Evolutionary conservation across 2,113 vertebrate genomes (phyloP), one percentile per base, ranked within the genome.

Genomic region (Xiphias gladius): DNA sequence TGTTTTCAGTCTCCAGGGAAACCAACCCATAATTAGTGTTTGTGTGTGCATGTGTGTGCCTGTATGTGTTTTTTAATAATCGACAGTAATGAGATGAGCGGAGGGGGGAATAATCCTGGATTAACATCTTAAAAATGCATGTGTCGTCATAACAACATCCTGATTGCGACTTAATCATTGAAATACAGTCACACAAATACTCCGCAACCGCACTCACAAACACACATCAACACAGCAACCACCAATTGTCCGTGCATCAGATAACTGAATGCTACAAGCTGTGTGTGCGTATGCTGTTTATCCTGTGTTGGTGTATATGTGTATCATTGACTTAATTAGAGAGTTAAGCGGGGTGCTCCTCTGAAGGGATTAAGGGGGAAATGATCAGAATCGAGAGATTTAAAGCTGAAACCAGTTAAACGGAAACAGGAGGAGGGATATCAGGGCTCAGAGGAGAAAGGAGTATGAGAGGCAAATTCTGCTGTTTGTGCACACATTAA

Each of bases 31-130:
- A 90, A 89, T 89, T 92, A 90, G 81, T 80, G 26, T 80, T 41
- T 80, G 76, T 81, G 32, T 73, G 67, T 64, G 37, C 7, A 13
- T 41, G 35, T 68, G 37, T 62, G 30, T 70, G 28, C 5, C 24
- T 63, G 50, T 72, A 37, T 90, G 67, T 85, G 26, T 80, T 86
- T 84, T 92, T 92, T 87, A 93, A 91, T 92, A 94, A 93, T 92
- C 77, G 52, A 70, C 71, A 5, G 61, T 93, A 92, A 94, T 93
- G 90, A 93, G 90, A 91, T 89, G 83, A 91, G 79, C 37, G 24
- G 80, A 90, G 88, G 73, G 82, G 78, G 87, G 86, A 91, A 89
- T 94, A 94, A 94, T 93, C 93, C 88, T 74, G 87, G 90, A 93
- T 94, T 93, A 94, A 86, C 83, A 88, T 71, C 85, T 92, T 92